Conservation (phyloP, 2,797 vertebrate species). For the Phalanger gymnotis region DNA sequence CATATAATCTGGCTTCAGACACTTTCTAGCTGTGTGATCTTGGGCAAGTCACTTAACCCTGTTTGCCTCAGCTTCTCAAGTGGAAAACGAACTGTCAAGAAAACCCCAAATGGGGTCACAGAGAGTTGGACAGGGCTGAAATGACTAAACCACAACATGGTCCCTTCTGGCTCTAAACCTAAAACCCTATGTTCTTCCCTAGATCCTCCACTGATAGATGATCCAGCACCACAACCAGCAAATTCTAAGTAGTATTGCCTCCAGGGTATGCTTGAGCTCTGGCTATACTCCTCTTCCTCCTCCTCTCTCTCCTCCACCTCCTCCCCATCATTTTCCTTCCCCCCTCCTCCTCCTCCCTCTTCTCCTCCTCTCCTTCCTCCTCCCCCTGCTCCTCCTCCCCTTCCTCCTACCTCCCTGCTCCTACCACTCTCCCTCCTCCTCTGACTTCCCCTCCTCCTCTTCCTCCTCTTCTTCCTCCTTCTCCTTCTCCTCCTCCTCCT, state of each 20-base stretch:
- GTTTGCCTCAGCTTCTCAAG: background rate
- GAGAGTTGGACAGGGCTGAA: background rate
- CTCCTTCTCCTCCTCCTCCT: too few species aligned
- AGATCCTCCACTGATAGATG: background rate
- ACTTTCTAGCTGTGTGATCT: background rate
- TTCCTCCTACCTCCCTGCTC: background rate
- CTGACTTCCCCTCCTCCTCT: too few species aligned
- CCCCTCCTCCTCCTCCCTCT: background rate
- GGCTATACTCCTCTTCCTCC: background rate
- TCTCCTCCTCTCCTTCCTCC: background rate
- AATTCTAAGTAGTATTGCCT: background rate
- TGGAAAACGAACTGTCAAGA: background rate
- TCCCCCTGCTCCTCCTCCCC: background rate
- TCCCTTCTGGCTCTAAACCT: background rate
- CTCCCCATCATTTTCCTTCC: background rate
- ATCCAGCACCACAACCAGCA: background rate
- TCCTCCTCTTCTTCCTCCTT: too few species aligned
- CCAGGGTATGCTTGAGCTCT: too few species aligned
- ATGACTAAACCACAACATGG: background rate
- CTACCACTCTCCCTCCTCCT: background rate
- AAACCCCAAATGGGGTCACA: background rate
- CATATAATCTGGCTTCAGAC: background rate
- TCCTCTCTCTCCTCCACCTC: background rate
- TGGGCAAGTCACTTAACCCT: background rate
- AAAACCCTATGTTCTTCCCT: background rate